Percentiles rank a stretch among this genome's conserved stretches.
These are phyloP conservation scores for Phoenicopterus ruber DNA, from an alignment of 2,113 vertebrate genomes.

Conservation along the genomic window DNA sequence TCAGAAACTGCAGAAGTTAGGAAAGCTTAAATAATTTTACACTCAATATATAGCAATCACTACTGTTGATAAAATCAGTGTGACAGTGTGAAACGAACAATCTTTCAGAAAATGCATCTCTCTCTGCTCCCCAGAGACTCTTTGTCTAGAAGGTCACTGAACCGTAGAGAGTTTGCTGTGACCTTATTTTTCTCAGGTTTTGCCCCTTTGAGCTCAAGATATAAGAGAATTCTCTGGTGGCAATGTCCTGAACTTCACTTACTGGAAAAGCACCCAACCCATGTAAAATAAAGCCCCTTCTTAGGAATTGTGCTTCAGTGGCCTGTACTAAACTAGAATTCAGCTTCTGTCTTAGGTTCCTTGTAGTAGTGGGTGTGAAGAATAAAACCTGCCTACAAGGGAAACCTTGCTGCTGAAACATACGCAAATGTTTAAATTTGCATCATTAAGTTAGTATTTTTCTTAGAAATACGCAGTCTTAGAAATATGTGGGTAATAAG, in stretches of 20 bases:
- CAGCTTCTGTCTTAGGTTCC: background rate
- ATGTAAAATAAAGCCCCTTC: background rate
- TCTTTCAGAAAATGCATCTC: background rate
- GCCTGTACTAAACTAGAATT: background rate
- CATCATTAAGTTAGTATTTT: background rate
- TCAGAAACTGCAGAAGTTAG: background rate
- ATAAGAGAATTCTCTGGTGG: conserved; percentile 10
- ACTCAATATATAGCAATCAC: background rate
- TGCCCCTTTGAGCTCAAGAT: conserved; percentile 22
- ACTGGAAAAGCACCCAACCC: background rate
- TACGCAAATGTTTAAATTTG: background rate
- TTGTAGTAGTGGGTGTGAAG: background rate
- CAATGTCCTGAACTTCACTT: conserved; percentile 20
- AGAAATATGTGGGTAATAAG: background rate
- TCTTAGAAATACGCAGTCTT: background rate
- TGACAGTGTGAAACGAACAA: background rate
- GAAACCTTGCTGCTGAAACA: background rate
- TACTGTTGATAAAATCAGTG: background rate
- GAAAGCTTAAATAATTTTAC: conserved; percentile 2
- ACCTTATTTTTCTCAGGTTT: conserved; percentile 49
- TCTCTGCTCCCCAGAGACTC: conserved; percentile 12
- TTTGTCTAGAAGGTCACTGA: conserved; percentile 31
- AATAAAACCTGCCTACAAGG: background rate
- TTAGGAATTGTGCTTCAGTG: background rate
- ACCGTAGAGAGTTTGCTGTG: background rate